Conservation (phyloP, 2,113 vertebrate species). For the Callipepla squamata region DNA sequence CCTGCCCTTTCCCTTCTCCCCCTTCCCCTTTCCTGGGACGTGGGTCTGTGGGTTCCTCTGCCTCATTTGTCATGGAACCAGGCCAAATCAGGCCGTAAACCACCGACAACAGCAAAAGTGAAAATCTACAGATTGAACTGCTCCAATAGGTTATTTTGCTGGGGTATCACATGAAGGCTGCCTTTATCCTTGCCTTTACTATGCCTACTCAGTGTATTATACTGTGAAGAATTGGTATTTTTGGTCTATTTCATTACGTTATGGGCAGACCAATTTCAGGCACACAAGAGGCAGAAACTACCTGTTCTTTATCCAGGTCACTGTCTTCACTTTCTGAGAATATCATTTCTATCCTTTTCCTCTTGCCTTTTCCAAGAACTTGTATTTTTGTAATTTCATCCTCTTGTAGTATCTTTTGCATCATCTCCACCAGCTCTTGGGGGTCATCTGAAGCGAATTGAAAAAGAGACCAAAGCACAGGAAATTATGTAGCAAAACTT, state of each 20-base stretch:
- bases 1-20: too few relatives aligned
- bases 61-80: too few relatives aligned
- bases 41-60: too few relatives aligned
- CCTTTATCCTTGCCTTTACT: background rate
- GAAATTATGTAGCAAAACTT: background rate
- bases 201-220: background rate
- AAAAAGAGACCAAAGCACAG: constrained; percentile 32
- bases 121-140: background rate
- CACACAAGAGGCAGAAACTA: constrained; percentile 12
- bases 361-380: constrained; percentile 76
- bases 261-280: background rate
- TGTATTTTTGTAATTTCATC: constrained; percentile 73
- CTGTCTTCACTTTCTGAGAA: constrained; percentile 74
- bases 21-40: too few relatives aligned
- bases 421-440: constrained; percentile 71
- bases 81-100: too few relatives aligned
- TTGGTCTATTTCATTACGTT: background rate
- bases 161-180: background rate
- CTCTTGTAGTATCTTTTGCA: constrained; percentile 72
- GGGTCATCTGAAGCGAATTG: constrained; percentile 50
- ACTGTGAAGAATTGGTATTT: background rate
- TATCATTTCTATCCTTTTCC: constrained; percentile 77
- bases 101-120: background rate
- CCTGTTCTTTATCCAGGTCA: constrained; percentile 71
- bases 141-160: background rate